Evolutionary conservation across 2,113 vertebrate species (phyloP).

Genomic region (Triplophysa rosa): DNA sequence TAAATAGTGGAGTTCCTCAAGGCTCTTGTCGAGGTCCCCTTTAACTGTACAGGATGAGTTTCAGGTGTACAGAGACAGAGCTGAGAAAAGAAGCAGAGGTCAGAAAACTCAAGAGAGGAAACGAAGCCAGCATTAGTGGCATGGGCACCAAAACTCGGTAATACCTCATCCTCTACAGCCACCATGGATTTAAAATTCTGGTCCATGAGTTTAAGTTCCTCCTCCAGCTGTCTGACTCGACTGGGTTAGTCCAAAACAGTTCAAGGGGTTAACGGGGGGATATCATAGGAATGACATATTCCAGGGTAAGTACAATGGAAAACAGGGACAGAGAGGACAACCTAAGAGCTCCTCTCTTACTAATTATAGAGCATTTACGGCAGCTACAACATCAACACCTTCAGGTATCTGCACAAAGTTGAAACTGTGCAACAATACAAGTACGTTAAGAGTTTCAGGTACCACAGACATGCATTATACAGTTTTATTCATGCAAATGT

Average conservation of each 20-base stretch:
- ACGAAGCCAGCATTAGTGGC: conserved; percentile 13
- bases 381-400: not conserved
- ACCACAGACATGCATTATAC: conserved; percentile 39
- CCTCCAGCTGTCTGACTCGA: conserved; percentile 88
- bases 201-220: conserved; percentile 94
- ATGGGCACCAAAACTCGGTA: conserved; percentile 44
- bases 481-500: conserved; percentile 13
- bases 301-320: conserved; percentile 58
- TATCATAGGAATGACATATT: conserved; percentile 45
- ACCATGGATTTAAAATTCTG: conserved; percentile 95
- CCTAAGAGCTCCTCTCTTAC: conserved; percentile 46
- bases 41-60: conserved; percentile 30
- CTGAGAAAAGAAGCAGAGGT: conserved; percentile 9
- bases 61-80: conserved; percentile 17
- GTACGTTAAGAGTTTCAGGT: conserved; percentile 40
- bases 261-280: conserved; percentile 16
- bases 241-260: conserved; percentile 77
- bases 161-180: conserved; percentile 98
- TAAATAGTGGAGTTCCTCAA: conserved; percentile 26
- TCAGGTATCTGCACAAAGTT: too few relatives aligned
- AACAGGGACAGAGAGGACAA: conserved; percentile 56
- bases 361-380: conserved; percentile 34
- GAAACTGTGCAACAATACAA: too few relatives aligned
- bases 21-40: conserved; percentile 38
- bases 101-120: conserved; percentile 27